A percentile compares a stretch with the other conserved stretches of the same genome.
phyloP scores from a whole-genome alignment of 2,888 invertebrate species.

The Drosophila affinis region DNA sequence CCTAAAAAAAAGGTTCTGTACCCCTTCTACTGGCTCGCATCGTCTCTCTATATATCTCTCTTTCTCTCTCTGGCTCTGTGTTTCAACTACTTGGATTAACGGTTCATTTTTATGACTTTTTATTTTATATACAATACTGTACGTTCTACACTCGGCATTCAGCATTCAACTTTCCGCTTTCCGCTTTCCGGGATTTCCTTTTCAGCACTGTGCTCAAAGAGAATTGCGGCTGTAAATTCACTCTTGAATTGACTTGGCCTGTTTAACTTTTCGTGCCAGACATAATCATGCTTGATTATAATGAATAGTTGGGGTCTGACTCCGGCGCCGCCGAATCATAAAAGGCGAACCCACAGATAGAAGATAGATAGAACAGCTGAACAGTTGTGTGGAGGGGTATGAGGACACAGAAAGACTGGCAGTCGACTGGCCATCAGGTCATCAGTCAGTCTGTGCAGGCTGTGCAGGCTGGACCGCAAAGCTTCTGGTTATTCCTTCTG shows the following conservation, averaged over 20 bases:
- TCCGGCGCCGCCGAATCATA: constrained; percentile 35
- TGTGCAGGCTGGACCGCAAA: constrained; percentile 31
- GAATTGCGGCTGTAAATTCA: constrained; percentile 65
- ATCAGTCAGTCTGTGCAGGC: constrained; percentile 39
- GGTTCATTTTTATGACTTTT: constrained; percentile 72
- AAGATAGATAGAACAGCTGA: neutral
- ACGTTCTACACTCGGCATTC: neutral
- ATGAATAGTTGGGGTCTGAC: constrained; percentile 46
- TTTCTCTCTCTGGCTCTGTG: constrained; percentile 3
- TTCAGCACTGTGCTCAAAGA: neutral
- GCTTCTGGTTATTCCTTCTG: constrained; percentile 22
- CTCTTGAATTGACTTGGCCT: constrained; percentile 63
- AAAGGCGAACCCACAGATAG: constrained; percentile 16
- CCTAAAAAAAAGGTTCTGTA: constrained; percentile 33
- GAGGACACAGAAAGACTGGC: neutral
- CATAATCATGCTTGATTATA: constrained; percentile 68
- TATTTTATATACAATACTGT: constrained; percentile 51
- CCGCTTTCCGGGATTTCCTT: constrained; percentile 8
- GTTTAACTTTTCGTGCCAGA: constrained; percentile 52
- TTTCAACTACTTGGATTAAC: constrained; percentile 74
- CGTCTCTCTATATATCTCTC: neutral
- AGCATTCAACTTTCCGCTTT: constrained; percentile 4
- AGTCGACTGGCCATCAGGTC: constrained; percentile 21
- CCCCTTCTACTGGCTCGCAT: neutral
- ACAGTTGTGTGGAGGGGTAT: neutral